Base-by-base conservation (phyloP, 2,888 invertebrate genomes). In the Spisula solida region DNA sequence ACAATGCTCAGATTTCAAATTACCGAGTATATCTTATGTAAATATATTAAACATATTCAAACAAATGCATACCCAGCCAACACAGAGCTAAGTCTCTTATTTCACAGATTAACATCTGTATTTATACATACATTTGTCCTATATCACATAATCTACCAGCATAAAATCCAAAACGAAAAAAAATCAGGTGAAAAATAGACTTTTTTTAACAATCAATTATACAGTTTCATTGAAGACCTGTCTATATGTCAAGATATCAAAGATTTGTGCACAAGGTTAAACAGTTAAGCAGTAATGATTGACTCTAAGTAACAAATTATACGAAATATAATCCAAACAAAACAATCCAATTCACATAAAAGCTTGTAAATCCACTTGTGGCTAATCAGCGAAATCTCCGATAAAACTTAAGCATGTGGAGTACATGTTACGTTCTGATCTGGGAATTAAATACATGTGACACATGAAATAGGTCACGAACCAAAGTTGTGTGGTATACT, bases 311-410 rank as follows among this genome's bases (percentile, higher is more conserved):
- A 66, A n/a, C 60, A 25, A 60, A n/a, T 25, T 60, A 60, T 51
- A 60, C 25, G n/a, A 14, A n/a, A n/a, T 66, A 66, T 25, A 25
- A 66, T 66, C 60, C 60, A 12, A 66, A 66, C 25, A 66, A 66
- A 66, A 66, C 60, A 25, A 66, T 25, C 60, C 51, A 51, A 51
- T 51, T n/a, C 60, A 66, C 25, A 25, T 66, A 66, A 66, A 66
- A 66, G 60, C 25, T 66, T 25, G 60, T 6, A 66, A 66, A 66
- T 66, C n/a, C 10, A 25, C 60, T 41, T 25, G 60, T 4, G 1
- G n/a, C 25, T 25, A 66, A 66, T 66, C 60, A n/a, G 25, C n/a
- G n/a, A 78, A 78, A 47, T 78, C 78, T 41, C 78, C 18, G 47
- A 78, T 41, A 29, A 78, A 78, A 78, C 4, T 34, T 47, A 41